Percentiles rank a stretch among this genome's conserved stretches.
Evolutionary conservation across 2,113 vertebrate species (phyloP).

Genomic region (Podilymbus podiceps): DNA sequence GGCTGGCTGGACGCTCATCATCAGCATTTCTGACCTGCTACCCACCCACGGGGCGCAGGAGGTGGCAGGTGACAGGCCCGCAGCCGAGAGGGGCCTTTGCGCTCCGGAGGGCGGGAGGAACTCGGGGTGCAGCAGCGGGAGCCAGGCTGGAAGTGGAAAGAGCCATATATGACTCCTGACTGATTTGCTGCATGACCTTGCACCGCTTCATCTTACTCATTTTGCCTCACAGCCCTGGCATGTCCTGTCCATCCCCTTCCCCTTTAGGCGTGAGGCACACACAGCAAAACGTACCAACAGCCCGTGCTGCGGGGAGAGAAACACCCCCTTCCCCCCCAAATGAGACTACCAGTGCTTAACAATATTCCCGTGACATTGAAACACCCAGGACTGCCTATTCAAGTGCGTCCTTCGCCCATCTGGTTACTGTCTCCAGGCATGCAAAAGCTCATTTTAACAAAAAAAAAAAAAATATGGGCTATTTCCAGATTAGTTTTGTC

Average conservation of each 20-base stretch:
- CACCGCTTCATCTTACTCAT: neutral
- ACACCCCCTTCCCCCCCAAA: neutral
- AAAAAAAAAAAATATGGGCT: neutral
- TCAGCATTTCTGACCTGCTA: no score
- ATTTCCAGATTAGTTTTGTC: neutral
- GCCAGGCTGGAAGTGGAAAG: no score
- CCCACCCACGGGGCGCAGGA: no score
- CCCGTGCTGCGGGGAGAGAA: neutral
- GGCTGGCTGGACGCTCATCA: no score
- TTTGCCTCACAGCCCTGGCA: fast-evolving
- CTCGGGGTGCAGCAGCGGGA: no score
- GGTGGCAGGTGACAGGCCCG: no score
- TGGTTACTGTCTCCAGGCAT: neutral
- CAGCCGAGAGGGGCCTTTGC: no score
- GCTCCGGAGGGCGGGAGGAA: no score
- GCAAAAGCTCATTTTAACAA: neutral
- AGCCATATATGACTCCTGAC: fast-evolving
- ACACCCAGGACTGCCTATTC: neutral
- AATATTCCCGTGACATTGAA: neutral
- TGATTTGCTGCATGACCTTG: neutral
- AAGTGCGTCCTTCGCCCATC: neutral
- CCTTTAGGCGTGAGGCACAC: fast-evolving
- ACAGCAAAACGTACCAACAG: neutral
- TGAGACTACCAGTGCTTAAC: neutral
- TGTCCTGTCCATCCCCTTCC: neutral